Evolutionary conservation across 1,140 invertebrate species (phyloP), one percentile per base, ranked within the genome.

Genomic region (Brachionus koreanus): DNA sequence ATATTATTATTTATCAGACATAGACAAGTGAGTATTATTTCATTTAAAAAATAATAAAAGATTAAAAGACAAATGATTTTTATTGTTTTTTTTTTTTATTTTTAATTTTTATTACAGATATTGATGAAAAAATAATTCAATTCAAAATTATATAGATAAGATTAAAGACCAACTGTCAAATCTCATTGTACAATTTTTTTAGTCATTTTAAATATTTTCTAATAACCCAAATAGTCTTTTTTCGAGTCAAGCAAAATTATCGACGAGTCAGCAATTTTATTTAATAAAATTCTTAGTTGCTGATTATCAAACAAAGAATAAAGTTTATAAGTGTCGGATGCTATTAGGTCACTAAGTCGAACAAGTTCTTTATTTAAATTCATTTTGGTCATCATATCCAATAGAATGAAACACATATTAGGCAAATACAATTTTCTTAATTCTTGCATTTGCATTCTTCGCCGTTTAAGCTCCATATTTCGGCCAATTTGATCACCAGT

Each of bases 361-460:
- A 96, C 86, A 85, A 93, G 93, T 86, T 94, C 93, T 46, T 91
- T 90, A 84, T 93, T 92, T 83, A 93, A 91, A 84, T 91, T 91
- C 85, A 93, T 93, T 83, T 91, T 90, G 61, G 92, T 91, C 85
- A 97, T 90, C 6, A 97, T 92, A 63, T 91, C 93, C 84, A 94
- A 91, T 4, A 97, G 89, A 9, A 97, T 89, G 61, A 94, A 89
- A 4, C 92, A 91, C 61, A 95, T 90, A 90, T 85, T 85, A 4
- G 95, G 95, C 84, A 98, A 92, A 85, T 93, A 94, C 7, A 93
- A 89, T 84, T 92, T 91, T 76, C 95, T 91, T 10, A 98, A 87
- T 84, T 92, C 91, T 42, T 91, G 89, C 88, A 96, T 88, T 86
- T 95, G 93, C 52, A 23, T 35, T 25, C 29, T 74, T 69, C 87